Evolutionary conservation across 2,888 invertebrate genomes (phyloP), one percentile per base, ranked within the genome.

Genomic region (Rhogogaster chlorosoma): DNA sequence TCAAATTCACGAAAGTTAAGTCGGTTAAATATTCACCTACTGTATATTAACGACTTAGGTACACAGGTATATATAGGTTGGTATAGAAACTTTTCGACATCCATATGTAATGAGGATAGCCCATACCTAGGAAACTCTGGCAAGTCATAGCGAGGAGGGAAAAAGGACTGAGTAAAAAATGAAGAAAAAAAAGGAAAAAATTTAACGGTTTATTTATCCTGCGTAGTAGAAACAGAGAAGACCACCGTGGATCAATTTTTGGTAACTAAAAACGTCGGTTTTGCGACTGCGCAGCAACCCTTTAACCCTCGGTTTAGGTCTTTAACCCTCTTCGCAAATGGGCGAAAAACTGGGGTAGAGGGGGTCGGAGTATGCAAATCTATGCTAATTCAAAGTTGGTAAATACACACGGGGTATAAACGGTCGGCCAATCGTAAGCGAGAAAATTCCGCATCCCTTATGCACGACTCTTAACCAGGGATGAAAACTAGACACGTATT

Each of bases 341-440:
- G 67, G 67, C 22, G 61, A 67, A 67, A 15, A 12, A 26, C 15
- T 18, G 32, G 32, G 67, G 18, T 0, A 6, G 18, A 4, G 67
- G 29, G 67, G 67, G 18, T 32, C 15, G 1, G 67, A 18, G 22
- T 80, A 80, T 80, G 80, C 12, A 80, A 80, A 80, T 80, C 22
- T 80, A 80, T 80, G 73, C 42, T 73, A 73, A 73, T 73, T 73
- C 73, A 38, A 42, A 32, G 5, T 22, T 73, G 61, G 80, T 22
- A 61, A 61, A 61, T 61, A 61, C 22, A 57, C 36, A 42, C 36
- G 12, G 80, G 80, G 80, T 61, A 22, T 80, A 80, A 80, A 61
- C 80, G 80, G 36, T n/a, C 38, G 80, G 80, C 80, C 80, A 61
- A 80, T 77, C 6, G 26, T 10, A 73, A 42, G 2, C 73, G 22